Percentiles rank a stretch among this genome's conserved stretches.
These are phyloP conservation scores for Orussus abietinus DNA, from an alignment of 1,140 invertebrate genomes.

Conservation along the genomic window DNA sequence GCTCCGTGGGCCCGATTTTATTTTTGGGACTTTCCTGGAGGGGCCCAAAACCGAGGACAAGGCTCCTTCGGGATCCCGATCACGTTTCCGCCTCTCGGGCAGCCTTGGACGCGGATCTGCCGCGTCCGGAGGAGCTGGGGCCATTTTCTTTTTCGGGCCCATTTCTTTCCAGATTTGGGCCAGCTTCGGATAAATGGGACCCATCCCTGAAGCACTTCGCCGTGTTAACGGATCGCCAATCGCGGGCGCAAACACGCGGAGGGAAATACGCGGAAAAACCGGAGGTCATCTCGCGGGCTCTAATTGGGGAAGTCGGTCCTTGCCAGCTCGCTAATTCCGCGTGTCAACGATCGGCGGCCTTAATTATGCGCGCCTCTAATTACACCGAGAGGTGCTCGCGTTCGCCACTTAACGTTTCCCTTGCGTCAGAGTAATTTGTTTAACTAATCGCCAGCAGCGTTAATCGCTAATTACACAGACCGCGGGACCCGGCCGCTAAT, in stretches of 20 bases:
- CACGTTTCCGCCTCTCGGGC: too few species aligned
- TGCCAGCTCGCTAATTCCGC: conserved; percentile 33
- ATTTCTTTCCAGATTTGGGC: too few species aligned
- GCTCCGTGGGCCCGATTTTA: too few species aligned
- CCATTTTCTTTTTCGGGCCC: too few species aligned
- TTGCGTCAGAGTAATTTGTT: conserved; percentile 33
- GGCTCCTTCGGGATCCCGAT: too few species aligned
- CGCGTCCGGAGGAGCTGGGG: too few species aligned
- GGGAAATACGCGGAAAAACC: too few species aligned
- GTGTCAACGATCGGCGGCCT: conserved; percentile 40
- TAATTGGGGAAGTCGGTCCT: conserved; percentile 44
- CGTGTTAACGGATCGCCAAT: conserved; percentile 31
- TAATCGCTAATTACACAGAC: conserved; percentile 36
- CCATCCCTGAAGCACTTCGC: too few species aligned
- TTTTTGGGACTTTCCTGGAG: too few species aligned
- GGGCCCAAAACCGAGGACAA: too few species aligned
- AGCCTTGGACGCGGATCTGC: too few species aligned
- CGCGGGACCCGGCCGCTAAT: conserved; percentile 10
- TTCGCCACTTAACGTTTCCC: conserved; percentile 20
- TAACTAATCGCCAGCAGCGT: conserved; percentile 31
- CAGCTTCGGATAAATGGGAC: too few species aligned
- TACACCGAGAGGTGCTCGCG: conserved; percentile 19
- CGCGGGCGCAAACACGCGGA: conserved; percentile 28
- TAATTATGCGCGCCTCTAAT: conserved; percentile 48
- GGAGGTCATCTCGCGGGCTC: conserved; percentile 24